Evolutionary conservation across 2,797 vertebrate genomes (phyloP).

Genomic region (Lepus oiostolus): DNA sequence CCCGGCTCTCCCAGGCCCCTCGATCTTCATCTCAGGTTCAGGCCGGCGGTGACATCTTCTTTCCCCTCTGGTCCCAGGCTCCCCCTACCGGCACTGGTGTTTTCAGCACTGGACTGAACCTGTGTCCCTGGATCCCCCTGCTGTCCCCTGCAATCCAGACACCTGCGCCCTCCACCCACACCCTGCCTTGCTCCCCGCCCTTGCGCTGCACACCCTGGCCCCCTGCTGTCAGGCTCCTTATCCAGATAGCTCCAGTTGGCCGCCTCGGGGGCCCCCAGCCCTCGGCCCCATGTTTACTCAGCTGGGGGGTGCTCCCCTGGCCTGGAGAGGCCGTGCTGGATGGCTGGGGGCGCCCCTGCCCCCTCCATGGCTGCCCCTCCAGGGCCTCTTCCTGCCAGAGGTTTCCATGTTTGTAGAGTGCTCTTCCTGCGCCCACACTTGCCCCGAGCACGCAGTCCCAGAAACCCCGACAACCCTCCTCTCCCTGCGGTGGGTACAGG

Average conservation of each 20-base stretch:
- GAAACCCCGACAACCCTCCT: not conserved
- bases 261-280: conserved; percentile 76
- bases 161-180: not conserved
- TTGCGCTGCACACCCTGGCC: conserved; percentile 12
- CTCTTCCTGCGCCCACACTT: not conserved
- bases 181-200: conserved; percentile 74
- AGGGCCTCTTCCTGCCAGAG: too few relatives aligned
- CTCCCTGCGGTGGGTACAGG: fast-evolving
- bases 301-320: conserved; percentile 79
- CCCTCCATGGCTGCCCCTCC: too few relatives aligned
- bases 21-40: conserved; percentile 80
- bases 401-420: not conserved
- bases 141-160: conserved; percentile 13
- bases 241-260: conserved; percentile 77
- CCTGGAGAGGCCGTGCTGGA: conserved; percentile 64
- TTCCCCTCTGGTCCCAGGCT: conserved; percentile 79
- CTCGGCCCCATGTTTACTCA: conserved; percentile 81
- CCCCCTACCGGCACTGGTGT: conserved; percentile 84
- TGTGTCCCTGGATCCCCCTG: not conserved
- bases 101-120: conserved; percentile 76
- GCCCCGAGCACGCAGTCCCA: not conserved
- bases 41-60: conserved; percentile 77
- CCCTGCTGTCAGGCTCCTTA: conserved; percentile 75
- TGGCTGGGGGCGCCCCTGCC: conserved; percentile 7
- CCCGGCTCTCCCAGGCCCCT: not conserved